Base-by-base conservation (phyloP, 2,888 invertebrate species). In the Iselma pallidipennis region DNA sequence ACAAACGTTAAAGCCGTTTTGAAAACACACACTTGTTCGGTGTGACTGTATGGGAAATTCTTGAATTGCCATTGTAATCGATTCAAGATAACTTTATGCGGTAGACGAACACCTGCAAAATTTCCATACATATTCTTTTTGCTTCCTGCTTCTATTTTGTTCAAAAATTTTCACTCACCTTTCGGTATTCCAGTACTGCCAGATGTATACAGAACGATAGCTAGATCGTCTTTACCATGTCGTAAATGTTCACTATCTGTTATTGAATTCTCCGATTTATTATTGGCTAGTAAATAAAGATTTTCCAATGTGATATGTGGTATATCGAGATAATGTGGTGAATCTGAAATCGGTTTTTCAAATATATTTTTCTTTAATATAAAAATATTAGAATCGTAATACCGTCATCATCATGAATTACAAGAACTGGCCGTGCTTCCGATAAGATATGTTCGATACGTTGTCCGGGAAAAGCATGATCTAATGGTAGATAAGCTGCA, bases 1-100 rank as follows among this genome's bases (percentile, higher is more conserved):
- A 96, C 95, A 77, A 96, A 96, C 0, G 95, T 95, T 16, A 95
- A 82, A 0, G 95, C 92, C 0, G 96, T 96, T 82, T 96, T 96
- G 83, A 95, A 95, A 0, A 94, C 89, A 71, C 94, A 91, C 3
- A 86, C 85, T 7, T 84, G 84, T 74, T 94, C 92, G 0, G 85
- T 84, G 0, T 82, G 74, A 0, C 85, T 81, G 80, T 88, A 95
- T 0, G 95, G 94, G 76, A 95, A 91, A 0, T 85, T 86, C 14
- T 87, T 84, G 88, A 95, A 95, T 79, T 96, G 96, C 94, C 96
- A 96, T 78, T 88, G 87, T 16, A 96, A 84, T 0, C 96, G 88
- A 78, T 96, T 95, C 74, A 93, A 83, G 55, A 94, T 85, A 0
- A 91, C 89, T 23, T 87, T 86, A 76, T 94, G 92, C 0, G 90